These are phyloP conservation scores for Odontomachus brunneus DNA, from an alignment of 1,140 invertebrate genomes.

Conservation along the genomic window DNA sequence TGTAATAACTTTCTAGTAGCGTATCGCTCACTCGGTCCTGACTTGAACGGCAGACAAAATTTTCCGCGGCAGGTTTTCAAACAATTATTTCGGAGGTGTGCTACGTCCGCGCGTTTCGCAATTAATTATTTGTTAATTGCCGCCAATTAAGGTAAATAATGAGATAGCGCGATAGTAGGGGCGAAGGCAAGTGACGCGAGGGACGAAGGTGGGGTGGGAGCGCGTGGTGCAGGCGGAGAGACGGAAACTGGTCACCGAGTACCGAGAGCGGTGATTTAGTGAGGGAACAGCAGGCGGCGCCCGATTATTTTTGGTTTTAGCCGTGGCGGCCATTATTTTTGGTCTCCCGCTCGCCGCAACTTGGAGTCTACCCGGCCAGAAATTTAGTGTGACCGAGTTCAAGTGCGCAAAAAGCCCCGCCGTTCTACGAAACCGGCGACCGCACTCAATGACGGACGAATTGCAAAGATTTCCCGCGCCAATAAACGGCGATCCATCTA, in stretches of 20 bases:
- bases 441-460: constrained; percentile 51
- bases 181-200: constrained; percentile 54
- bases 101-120: constrained; percentile 34
- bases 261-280: constrained; percentile 80
- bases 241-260: constrained; percentile 70
- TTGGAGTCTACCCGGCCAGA: constrained; percentile 73
- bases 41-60: background rate
- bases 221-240: constrained; percentile 46
- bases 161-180: constrained; percentile 64
- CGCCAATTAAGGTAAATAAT: constrained; percentile 82
- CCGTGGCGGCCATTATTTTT: constrained; percentile 81
- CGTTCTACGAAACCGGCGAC: constrained; percentile 51
- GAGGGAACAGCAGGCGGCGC: constrained; percentile 80
- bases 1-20: constrained; percentile 34
- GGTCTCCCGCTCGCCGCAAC: constrained; percentile 77
- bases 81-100: constrained; percentile 64
- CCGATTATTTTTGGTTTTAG: constrained; percentile 85
- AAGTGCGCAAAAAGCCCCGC: constrained; percentile 66
- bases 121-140: constrained; percentile 81
- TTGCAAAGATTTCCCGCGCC: constrained; percentile 54
- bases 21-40: constrained; percentile 5
- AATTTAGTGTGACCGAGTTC: constrained; percentile 77
- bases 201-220: constrained; percentile 35
- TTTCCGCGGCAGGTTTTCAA: constrained; percentile 64
- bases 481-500: constrained; percentile 16